Evolutionary conservation across 2,797 vertebrate genomes (phyloP).

Genomic region (Leptodactylus fallax): DNA sequence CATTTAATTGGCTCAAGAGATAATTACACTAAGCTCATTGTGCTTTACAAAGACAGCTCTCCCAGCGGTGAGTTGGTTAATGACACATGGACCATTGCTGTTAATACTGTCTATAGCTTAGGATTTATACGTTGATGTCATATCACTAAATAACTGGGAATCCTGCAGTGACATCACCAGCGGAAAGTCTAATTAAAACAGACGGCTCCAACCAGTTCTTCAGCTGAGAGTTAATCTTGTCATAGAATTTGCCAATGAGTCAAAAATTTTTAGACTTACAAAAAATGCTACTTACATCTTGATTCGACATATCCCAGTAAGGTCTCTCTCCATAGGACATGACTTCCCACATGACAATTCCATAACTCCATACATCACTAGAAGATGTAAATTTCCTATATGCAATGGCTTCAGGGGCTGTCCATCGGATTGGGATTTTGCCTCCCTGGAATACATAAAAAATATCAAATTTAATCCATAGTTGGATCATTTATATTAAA

Average conservation of each 20-base stretch:
- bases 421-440: conserved; percentile 98
- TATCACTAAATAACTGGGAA: conserved; percentile 10
- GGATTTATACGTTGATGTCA: conserved; percentile 42
- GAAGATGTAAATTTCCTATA: conserved; percentile 97
- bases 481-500: neutral
- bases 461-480: neutral
- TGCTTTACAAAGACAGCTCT: conserved; percentile 40
- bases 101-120: neutral
- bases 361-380: conserved; percentile 97
- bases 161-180: conserved; percentile 33
- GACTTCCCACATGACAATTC: conserved; percentile 98
- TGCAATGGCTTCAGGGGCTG: conserved; percentile 95
- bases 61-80: conserved; percentile 49
- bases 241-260: neutral
- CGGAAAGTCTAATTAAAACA: conserved; percentile 12
- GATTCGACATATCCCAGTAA: conserved; percentile 99
- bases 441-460: conserved; percentile 83
- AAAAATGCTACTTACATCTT: conserved; percentile 87
- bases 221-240: neutral
- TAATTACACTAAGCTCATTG: conserved; percentile 67
- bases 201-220: neutral
- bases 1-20: conserved; percentile 68
- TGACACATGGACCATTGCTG: conserved; percentile 1
- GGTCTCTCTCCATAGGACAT: conserved; percentile 96
- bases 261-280: neutral